A percentile compares a stretch with the other conserved stretches of the same genome.
Conservation (phyloP, 2,797 vertebrate genomes). For the Spizella passerina region DNA sequence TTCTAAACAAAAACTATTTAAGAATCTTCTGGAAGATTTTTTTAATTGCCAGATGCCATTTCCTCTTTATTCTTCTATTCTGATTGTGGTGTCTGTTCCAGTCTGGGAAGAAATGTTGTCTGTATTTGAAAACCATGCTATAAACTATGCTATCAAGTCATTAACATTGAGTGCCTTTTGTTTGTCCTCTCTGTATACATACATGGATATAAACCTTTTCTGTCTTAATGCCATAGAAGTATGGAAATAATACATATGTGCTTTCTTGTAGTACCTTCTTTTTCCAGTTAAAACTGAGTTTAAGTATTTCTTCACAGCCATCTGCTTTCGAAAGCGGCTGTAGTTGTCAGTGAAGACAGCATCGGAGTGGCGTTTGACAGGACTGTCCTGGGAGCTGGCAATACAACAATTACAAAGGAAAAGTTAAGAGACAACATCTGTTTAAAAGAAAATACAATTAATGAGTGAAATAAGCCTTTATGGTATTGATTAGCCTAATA, state of each 20-base stretch:
- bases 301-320: conserved; percentile 96
- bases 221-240: background rate
- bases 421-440: fast-evolving
- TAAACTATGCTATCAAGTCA: background rate
- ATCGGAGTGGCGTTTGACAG: conserved; percentile 93
- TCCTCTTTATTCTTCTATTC: conserved; percentile 8
- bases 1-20: background rate
- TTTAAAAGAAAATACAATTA: background rate
- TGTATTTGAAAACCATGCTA: background rate
- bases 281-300: conserved; percentile 92
- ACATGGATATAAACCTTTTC: background rate
- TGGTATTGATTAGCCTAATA: background rate
- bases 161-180: background rate
- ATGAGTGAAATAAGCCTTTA: background rate
- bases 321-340: conserved; percentile 94
- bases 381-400: conserved; percentile 81
- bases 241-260: background rate
- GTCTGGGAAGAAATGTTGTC: background rate
- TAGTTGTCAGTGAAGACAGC: conserved; percentile 97
- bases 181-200: background rate
- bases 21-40: background rate
- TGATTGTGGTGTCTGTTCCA: background rate
- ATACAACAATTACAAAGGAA: conserved; percentile 18
- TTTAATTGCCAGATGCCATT: background rate
- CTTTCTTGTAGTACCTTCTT: conserved; percentile 82